Conservation (phyloP, 2,888 invertebrate genomes). For the Hoplodrina blanda region DNA sequence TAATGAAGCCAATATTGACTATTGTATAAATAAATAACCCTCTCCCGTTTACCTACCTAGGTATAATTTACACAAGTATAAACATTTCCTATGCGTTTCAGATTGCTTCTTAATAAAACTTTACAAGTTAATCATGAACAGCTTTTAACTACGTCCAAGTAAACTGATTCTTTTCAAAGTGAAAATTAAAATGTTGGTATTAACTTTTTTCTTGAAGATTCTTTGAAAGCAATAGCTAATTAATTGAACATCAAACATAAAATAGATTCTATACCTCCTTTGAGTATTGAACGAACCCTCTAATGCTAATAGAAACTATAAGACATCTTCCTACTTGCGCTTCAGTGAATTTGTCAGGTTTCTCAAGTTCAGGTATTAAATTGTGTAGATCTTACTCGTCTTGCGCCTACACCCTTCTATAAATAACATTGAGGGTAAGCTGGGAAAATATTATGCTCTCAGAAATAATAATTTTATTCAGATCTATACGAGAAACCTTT, state of each 20-base stretch:
- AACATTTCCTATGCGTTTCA: conserved; percentile 27
- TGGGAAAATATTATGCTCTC: conserved; percentile 40
- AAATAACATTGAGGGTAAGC: conserved; percentile 48
- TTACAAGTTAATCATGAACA: conserved; percentile 31
- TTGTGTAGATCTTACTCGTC: conserved; percentile 25
- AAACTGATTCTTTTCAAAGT: conserved; percentile 26
- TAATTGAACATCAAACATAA: conserved; percentile 10
- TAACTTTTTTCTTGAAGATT: conserved; percentile 24
- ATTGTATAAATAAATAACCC: conserved; percentile 19
- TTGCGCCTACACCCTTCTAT: conserved; percentile 51
- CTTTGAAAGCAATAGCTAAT: conserved; percentile 18
- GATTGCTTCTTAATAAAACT: conserved; percentile 23
- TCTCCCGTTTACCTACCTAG: not conserved
- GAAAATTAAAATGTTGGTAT: conserved; percentile 20
- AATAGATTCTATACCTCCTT: conserved; percentile 11
- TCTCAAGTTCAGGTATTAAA: conserved; percentile 46
- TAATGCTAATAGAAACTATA: conserved; percentile 27
- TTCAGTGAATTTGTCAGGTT: conserved; percentile 45
- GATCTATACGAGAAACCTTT: conserved; percentile 22
- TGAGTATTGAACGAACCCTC: conserved; percentile 9
- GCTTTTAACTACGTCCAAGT: conserved; percentile 19
- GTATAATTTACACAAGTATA: conserved; percentile 6
- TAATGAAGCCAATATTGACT: conserved; percentile 39
- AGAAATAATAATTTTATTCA: conserved; percentile 37
- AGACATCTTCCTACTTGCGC: conserved; percentile 17